These are phyloP conservation scores for Sabatieria punctata DNA, from an alignment of 2,888 invertebrate species.

Conservation along the genomic window DNA sequence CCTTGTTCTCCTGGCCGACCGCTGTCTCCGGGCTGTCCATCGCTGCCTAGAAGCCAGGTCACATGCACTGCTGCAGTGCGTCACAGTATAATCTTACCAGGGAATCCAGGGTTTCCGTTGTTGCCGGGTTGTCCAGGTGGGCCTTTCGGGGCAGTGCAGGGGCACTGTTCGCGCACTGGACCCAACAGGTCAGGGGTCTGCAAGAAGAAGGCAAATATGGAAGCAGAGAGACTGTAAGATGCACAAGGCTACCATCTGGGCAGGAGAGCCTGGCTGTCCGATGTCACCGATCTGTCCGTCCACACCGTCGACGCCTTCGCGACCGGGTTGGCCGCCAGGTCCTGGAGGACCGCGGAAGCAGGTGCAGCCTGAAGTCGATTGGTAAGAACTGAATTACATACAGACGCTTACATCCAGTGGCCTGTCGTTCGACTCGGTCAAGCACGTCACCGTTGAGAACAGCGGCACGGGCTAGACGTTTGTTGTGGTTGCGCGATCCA, in stretches of 20 bases:
- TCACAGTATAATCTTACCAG: too few species aligned
- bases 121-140: conserved; percentile 3
- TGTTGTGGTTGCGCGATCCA: conserved; percentile 18
- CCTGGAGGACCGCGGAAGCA: conserved; percentile 30
- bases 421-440: neutral
- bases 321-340: conserved; percentile 20
- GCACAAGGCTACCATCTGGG: neutral
- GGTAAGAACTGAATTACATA: neutral
- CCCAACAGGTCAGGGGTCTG: neutral
- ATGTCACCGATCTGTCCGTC: neutral
- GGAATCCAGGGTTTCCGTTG: conserved; percentile 19
- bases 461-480: conserved; percentile 10
- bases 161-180: conserved; percentile 19
- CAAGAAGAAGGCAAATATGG: too few species aligned
- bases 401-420: conserved; percentile 2
- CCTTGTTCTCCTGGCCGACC: conserved; percentile 16
- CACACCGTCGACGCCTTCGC: conserved; percentile 19
- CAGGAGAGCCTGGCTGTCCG: neutral
- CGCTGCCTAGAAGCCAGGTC: too few species aligned
- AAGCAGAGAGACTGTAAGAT: too few species aligned
- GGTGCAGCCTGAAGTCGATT: conserved; percentile 13
- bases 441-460: conserved; percentile 4
- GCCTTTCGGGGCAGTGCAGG: conserved; percentile 24
- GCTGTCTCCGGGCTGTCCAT: conserved; percentile 14
- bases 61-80: too few species aligned